Evolutionary conservation across 2,113 vertebrate species (phyloP).

Genomic region (Xiphophorus hellerii): DNA sequence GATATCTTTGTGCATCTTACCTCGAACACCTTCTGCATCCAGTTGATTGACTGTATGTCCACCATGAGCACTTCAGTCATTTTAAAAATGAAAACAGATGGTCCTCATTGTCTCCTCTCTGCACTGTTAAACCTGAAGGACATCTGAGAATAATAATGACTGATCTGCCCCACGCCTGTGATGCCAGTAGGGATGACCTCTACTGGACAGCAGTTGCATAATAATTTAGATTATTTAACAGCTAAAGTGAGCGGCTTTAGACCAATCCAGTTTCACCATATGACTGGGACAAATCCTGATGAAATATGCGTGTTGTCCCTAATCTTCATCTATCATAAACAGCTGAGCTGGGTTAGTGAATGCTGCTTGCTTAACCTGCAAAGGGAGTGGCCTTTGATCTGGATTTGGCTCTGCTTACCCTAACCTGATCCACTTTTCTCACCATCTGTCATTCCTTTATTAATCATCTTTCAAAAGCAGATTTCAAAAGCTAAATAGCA

Average conservation of each 20-base stretch:
- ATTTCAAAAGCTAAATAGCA: constrained; percentile 34
- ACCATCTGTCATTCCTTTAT: constrained; percentile 70
- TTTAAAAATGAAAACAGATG: constrained; percentile 49
- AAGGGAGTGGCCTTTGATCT: constrained; percentile 65
- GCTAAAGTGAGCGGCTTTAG: constrained; percentile 62
- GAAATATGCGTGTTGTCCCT: constrained; percentile 69
- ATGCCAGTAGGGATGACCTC: constrained; percentile 44
- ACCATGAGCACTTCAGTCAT: constrained; percentile 33
- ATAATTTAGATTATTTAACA: constrained; percentile 65
- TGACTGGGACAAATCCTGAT: constrained; percentile 71
- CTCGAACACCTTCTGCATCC: constrained; percentile 21
- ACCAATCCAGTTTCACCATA: constrained; percentile 60
- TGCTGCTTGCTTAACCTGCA: constrained; percentile 71
- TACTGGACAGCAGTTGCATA: constrained; percentile 52
- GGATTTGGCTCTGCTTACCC: constrained; percentile 60
- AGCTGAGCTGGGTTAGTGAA: constrained; percentile 71
- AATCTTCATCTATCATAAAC: constrained; percentile 74
- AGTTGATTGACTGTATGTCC: constrained; percentile 40
- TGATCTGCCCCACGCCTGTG: constrained; percentile 36
- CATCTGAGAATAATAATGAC: constrained; percentile 47
- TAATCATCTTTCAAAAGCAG: constrained; percentile 44
- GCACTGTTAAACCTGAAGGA: constrained; percentile 54
- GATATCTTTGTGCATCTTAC: not conserved
- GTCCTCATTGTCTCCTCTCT: constrained; percentile 29
- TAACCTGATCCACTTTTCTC: constrained; percentile 53